Conservation (phyloP, 2,113 vertebrate genomes). For the Athene noctua region DNA sequence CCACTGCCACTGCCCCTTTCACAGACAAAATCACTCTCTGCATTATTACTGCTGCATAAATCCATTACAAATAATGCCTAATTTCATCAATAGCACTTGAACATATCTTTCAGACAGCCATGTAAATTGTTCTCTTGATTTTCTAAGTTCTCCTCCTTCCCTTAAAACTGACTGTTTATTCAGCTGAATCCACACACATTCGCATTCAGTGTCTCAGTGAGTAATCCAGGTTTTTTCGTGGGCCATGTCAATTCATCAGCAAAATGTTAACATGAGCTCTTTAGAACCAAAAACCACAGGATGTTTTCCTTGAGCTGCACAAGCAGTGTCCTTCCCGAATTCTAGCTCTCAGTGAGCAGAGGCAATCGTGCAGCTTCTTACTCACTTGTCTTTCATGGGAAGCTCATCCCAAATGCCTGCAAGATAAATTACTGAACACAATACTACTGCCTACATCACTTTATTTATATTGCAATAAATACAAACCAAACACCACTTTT, state of each 20-base stretch:
- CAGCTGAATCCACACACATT: neutral
- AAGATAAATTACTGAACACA: neutral
- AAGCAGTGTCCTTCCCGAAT: neutral
- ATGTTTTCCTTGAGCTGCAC: slow-evolving; percentile 29
- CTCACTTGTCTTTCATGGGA: neutral
- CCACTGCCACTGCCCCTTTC: neutral
- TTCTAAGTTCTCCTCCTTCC: neutral
- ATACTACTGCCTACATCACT: neutral
- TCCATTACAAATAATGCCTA: neutral
- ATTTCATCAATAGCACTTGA: neutral
- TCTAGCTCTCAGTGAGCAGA: neutral
- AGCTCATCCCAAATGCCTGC: neutral
- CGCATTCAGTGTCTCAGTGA: neutral
- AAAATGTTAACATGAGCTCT: neutral
- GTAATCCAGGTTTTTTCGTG: neutral
- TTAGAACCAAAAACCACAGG: slow-evolving; percentile 33
- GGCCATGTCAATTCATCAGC: neutral
- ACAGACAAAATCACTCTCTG: neutral
- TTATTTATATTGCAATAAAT: slow-evolving; percentile 37
- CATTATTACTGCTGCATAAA: neutral
- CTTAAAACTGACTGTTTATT: neutral
- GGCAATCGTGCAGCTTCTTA: neutral
- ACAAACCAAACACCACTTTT: slow-evolving; percentile 39
- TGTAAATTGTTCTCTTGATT: neutral
- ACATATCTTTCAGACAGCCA: neutral